Conservation (phyloP, 2,888 invertebrate species). For the Drosophila greeni region DNA sequence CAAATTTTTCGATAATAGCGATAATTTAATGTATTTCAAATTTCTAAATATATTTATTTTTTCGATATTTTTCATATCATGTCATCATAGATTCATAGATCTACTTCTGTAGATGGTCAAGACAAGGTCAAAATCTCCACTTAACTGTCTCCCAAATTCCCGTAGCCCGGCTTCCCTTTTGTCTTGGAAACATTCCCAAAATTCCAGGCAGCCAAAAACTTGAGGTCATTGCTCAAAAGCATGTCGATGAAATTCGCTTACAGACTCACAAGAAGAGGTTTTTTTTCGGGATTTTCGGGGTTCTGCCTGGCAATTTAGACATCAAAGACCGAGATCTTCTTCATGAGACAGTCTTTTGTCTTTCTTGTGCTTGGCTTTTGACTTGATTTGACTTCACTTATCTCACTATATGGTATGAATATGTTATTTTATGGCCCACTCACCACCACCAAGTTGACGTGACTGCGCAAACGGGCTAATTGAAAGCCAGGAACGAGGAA, state of each 20-base stretch:
- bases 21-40: too few species aligned
- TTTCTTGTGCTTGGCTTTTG: constrained; percentile 21
- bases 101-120: background rate
- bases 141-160: background rate
- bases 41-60: too few species aligned
- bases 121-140: constrained; percentile 11
- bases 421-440: constrained; percentile 4
- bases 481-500: constrained; percentile 10
- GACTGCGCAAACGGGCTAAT: constrained; percentile 23
- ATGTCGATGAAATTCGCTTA: background rate
- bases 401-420: background rate
- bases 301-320: constrained; percentile 21
- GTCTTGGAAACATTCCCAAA: constrained; percentile 2
- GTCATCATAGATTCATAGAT: background rate
- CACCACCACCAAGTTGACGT: constrained; percentile 23
- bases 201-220: constrained; percentile 12
- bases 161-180: background rate
- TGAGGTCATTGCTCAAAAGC: constrained; percentile 62
- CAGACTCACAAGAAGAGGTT: constrained; percentile 24
- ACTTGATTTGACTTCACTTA: constrained; percentile 34
- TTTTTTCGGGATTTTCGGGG: background rate
- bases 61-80: background rate
- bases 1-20: too few species aligned
- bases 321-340: constrained; percentile 19
- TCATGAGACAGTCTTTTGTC: constrained; percentile 18